Evolutionary conservation across 2,113 vertebrate species (phyloP).

Genomic region (Pagrus major): DNA sequence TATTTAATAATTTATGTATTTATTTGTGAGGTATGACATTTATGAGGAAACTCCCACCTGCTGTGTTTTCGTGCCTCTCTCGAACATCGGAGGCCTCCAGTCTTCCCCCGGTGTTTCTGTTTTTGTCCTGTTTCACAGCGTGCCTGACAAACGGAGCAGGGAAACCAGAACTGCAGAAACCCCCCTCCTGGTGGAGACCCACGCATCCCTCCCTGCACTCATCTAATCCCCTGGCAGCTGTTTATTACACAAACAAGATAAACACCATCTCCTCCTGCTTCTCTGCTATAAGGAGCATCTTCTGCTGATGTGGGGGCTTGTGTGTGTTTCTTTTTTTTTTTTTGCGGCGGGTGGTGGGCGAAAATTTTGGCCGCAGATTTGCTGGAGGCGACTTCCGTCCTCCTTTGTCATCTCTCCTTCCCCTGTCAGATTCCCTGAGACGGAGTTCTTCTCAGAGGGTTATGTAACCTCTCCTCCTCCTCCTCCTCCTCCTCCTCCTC

Average conservation of each 20-base stretch:
- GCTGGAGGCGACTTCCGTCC: conserved; percentile 72
- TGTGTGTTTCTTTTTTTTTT: background rate
- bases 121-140: conserved; percentile 45
- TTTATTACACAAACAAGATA: conserved; percentile 69
- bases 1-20: background rate
- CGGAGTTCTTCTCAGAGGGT: conserved; percentile 58
- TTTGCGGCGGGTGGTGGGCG: conserved; percentile 37
- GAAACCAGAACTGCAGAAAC: conserved; percentile 41
- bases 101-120: conserved; percentile 46
- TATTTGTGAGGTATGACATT: background rate
- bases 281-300: conserved; percentile 52
- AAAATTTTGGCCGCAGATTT: conserved; percentile 46
- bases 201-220: conserved; percentile 57
- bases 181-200: conserved; percentile 60
- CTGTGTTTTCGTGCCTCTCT: background rate
- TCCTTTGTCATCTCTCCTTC: conserved; percentile 72
- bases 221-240: conserved; percentile 76
- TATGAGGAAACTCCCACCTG: conserved; percentile 15
- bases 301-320: conserved; percentile 46
- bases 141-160: conserved; percentile 41
- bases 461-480: conserved; percentile 66
- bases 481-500: too few relatives aligned
- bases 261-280: conserved; percentile 38
- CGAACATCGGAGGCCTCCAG: background rate
- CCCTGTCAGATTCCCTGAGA: conserved; percentile 70